phyloP scores from a whole-genome alignment of 2,113 vertebrate species.

The Anolis carolinensis region DNA sequence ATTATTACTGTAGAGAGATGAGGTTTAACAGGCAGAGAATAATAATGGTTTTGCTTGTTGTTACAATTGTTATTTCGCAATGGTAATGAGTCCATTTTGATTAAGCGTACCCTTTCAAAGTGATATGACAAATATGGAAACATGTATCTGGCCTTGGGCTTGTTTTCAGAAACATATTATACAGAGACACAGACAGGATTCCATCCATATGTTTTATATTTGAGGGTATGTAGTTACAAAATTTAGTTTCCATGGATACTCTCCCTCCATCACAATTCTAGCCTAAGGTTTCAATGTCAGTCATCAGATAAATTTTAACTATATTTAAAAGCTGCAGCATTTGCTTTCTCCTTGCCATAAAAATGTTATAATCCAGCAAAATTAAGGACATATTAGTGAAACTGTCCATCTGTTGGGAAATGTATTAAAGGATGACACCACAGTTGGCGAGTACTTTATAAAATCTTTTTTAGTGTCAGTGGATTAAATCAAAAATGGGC shows the following conservation, averaged over 20 bases:
- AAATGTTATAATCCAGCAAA: not conserved
- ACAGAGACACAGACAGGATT: not conserved
- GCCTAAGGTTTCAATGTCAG: conserved; percentile 1
- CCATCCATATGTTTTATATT: not conserved
- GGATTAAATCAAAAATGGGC: not conserved
- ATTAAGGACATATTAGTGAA: conserved; percentile 1
- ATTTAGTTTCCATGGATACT: conserved; percentile 28
- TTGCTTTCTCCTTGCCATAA: conserved; percentile 2
- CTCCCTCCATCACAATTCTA: conserved; percentile 5
- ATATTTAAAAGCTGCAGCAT: not conserved
- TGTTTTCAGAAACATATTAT: not conserved
- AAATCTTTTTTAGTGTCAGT: not conserved
- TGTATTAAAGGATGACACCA: not conserved
- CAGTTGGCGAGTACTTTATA: not conserved
- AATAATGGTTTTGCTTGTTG: not conserved
- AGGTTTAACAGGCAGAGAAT: not conserved
- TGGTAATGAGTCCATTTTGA: not conserved
- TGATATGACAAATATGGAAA: not conserved
- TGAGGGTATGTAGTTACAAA: not conserved
- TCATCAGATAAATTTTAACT: conserved; percentile 6
- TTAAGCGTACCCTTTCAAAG: not conserved
- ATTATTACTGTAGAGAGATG: not conserved
- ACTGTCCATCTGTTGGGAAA: not conserved
- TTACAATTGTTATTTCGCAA: not conserved
- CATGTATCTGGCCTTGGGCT: not conserved